These are phyloP conservation scores for Archegozetes longisetosus DNA, from an alignment of 1,140 invertebrate species.

Conservation along the genomic window DNA sequence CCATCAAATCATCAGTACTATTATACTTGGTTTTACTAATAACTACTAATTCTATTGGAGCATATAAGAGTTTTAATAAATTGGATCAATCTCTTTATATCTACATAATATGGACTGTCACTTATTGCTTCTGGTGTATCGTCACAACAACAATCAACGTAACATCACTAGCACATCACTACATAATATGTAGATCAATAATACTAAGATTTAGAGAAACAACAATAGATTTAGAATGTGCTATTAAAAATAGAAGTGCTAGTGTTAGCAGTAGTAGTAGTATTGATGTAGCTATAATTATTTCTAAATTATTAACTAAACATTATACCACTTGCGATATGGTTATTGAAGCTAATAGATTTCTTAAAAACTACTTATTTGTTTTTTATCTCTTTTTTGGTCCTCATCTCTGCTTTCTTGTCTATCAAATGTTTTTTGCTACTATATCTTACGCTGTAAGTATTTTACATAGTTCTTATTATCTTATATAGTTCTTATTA, in stretches of 20 bases:
- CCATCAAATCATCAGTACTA: too few species aligned
- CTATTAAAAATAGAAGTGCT: neutral
- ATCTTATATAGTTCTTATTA: too few species aligned
- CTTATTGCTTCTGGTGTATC: neutral
- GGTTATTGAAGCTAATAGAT: conserved; percentile 8
- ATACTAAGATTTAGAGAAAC: neutral
- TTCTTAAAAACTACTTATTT: conserved; percentile 7
- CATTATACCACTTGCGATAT: conserved; percentile 6
- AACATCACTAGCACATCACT: neutral
- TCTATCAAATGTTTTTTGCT: conserved; percentile 6
- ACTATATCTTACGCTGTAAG: neutral
- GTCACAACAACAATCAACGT: neutral
- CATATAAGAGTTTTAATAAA: neutral
- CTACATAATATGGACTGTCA: neutral
- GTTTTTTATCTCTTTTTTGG: conserved; percentile 4
- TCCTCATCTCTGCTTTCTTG: conserved; percentile 4
- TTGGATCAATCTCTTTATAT: neutral
- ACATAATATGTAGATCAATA: neutral
- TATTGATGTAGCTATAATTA: too few species aligned
- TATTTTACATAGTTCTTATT: too few species aligned
- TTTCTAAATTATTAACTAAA: neutral
- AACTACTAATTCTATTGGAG: neutral
- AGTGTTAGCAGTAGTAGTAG: neutral
- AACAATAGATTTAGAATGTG: neutral
- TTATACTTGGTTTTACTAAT: too few species aligned